These are phyloP conservation scores for Lottia scabra DNA, from an alignment of 2,888 invertebrate genomes.

Conservation along the genomic window DNA sequence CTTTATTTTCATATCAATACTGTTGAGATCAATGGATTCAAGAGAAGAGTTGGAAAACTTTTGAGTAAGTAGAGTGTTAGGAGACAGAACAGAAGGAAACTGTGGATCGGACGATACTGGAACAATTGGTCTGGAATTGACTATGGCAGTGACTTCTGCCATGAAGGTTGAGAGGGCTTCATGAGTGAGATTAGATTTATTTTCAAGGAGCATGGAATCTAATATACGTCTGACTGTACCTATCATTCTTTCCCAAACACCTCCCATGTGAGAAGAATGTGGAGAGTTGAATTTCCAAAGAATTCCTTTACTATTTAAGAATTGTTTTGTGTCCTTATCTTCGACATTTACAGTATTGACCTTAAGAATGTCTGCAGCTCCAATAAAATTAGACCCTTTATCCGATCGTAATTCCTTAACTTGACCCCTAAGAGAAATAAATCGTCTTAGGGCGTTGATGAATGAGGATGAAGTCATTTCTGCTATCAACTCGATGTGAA, in stretches of 20 bases:
- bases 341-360: too few species aligned
- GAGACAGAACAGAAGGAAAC: constrained; percentile 2
- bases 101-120: constrained; percentile 15
- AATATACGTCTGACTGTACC: constrained; percentile 28
- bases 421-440: constrained; percentile 18
- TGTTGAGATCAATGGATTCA: background rate
- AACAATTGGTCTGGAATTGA: constrained; percentile 23
- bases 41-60: background rate
- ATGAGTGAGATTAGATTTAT: constrained; percentile 23
- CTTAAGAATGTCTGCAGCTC: too few species aligned
- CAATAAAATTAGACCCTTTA: too few species aligned
- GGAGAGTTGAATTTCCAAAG: constrained; percentile 34
- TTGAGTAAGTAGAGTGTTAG: constrained; percentile 11
- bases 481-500: too few species aligned
- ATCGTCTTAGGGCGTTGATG: constrained; percentile 33
- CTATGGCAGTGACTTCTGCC: constrained; percentile 30
- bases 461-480: constrained; percentile 22
- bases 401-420: too few species aligned
- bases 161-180: constrained; percentile 29
- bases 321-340: background rate
- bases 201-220: constrained; percentile 28
- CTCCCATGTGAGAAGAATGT: constrained; percentile 35
- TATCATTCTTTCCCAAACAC: constrained; percentile 31
- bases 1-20: too few species aligned
- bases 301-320: background rate